These are phyloP conservation scores for Acrobasis repandana DNA, from an alignment of 2,888 invertebrate genomes.

Conservation along the genomic window DNA sequence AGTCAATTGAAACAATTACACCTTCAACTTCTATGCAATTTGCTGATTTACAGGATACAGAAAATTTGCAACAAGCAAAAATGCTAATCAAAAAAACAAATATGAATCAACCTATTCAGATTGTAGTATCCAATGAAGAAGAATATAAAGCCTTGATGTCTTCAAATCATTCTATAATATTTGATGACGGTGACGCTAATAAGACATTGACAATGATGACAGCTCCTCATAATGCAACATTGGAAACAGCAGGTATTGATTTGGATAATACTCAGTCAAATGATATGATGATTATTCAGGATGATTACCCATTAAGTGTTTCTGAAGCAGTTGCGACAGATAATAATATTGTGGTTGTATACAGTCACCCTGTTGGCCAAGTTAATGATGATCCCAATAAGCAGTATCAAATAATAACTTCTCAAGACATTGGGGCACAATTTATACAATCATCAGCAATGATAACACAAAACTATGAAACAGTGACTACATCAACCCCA, in stretches of 20 bases:
- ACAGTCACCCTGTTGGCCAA: slow-evolving; percentile 79
- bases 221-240: slow-evolving; percentile 49
- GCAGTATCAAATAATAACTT: slow-evolving; percentile 75
- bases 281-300: slow-evolving; percentile 85
- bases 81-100: slow-evolving; percentile 60
- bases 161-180: slow-evolving; percentile 72
- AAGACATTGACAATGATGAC: slow-evolving; percentile 70
- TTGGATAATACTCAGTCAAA: slow-evolving; percentile 80
- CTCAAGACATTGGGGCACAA: slow-evolving; percentile 63
- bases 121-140: slow-evolving; percentile 78
- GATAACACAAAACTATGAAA: slow-evolving; percentile 70
- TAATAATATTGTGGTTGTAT: slow-evolving; percentile 85
- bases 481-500: slow-evolving; percentile 70
- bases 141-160: slow-evolving; percentile 75
- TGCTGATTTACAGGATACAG: slow-evolving; percentile 45
- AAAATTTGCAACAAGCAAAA: slow-evolving; percentile 48
- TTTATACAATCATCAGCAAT: slow-evolving; percentile 70
- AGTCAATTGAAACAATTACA: slow-evolving; percentile 41
- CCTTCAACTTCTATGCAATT: slow-evolving; percentile 58
- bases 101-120: slow-evolving; percentile 69
- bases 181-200: slow-evolving; percentile 62
- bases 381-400: slow-evolving; percentile 73
- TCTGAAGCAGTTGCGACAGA: slow-evolving; percentile 71
- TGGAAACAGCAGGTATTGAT: slow-evolving; percentile 59
- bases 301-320: slow-evolving; percentile 82